A percentile compares a stretch with the other conserved stretches of the same genome.
These are phyloP conservation scores for Vidua chalybeata DNA, from an alignment of 2,113 vertebrate genomes.

Conservation along the genomic window DNA sequence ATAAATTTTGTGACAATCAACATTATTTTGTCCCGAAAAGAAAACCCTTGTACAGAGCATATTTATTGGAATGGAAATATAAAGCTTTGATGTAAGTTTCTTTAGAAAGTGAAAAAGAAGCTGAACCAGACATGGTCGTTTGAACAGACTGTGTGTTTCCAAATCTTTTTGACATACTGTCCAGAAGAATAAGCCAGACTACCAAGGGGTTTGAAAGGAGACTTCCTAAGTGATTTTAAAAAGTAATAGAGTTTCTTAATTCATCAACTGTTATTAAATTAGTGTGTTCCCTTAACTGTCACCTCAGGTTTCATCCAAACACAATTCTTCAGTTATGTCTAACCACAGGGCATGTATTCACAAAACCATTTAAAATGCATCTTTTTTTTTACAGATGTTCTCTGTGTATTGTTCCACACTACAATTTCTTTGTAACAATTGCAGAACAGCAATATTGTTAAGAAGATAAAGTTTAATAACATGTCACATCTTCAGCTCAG, in stretches of 20 bases:
- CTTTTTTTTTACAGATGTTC: slow-evolving; percentile 3
- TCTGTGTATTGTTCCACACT: neutral
- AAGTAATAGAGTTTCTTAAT: slow-evolving; percentile 57
- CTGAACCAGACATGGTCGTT: slow-evolving; percentile 8
- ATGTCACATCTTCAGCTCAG: neutral
- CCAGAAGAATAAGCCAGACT: slow-evolving; percentile 56
- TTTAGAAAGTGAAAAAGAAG: slow-evolving; percentile 30
- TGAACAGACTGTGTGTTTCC: slow-evolving; percentile 13
- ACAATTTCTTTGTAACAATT: neutral
- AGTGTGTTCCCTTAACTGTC: slow-evolving; percentile 51
- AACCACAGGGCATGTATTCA: slow-evolving; percentile 1
- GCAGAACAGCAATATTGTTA: neutral
- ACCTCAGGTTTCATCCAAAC: slow-evolving; percentile 12
- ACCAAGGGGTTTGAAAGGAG: slow-evolving; percentile 43
- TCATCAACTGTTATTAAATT: slow-evolving; percentile 63
- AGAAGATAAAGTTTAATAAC: neutral
- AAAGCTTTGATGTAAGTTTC: slow-evolving; percentile 32
- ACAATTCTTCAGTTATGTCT: neutral
- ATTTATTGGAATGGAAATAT: slow-evolving; percentile 34
- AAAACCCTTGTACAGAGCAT: neutral
- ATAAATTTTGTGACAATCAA: neutral
- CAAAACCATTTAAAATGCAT: slow-evolving; percentile 29
- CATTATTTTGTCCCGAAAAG: neutral
- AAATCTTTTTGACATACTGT: slow-evolving; percentile 72
- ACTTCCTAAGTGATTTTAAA: slow-evolving; percentile 61